Evolutionary conservation across 2,888 invertebrate genomes (phyloP).

Genomic region (Temnothorax unifasciatus): DNA sequence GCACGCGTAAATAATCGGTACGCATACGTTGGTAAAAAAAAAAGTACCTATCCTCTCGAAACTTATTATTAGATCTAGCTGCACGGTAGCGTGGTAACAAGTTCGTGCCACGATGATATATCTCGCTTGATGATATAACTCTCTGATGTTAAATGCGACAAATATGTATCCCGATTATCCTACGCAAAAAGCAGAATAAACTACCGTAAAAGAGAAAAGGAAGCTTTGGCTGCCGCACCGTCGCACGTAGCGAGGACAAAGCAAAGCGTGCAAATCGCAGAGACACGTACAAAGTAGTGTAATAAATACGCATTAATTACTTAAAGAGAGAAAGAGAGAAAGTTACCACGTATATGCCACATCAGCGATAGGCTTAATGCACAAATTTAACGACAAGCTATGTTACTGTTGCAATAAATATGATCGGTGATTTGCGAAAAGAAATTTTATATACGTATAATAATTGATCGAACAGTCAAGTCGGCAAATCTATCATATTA

Average conservation of each 20-base stretch:
- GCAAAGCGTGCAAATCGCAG: conserved; percentile 34
- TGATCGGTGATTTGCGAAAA: neutral
- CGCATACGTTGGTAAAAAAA: neutral
- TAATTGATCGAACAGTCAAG: conserved; percentile 20
- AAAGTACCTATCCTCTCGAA: neutral
- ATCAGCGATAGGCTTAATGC: conserved; percentile 1
- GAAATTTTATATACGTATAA: conserved; percentile 6
- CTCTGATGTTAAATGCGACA: conserved; percentile 47
- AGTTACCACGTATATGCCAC: neutral
- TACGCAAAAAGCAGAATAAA: conserved; percentile 30
- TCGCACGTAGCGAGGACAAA: conserved; percentile 19
- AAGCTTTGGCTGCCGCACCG: conserved; percentile 9
- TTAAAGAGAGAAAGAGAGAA: neutral
- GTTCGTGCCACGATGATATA: conserved; percentile 31
- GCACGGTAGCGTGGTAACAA: conserved; percentile 32
- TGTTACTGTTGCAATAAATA: neutral
- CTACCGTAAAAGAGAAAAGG: conserved; percentile 40
- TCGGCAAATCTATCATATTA: neutral
- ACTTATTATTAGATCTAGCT: conserved; percentile 37
- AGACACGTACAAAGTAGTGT: conserved; percentile 6
- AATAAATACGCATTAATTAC: conserved; percentile 34
- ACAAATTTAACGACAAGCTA: conserved; percentile 15
- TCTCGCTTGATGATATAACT: conserved; percentile 13
- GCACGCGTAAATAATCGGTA: conserved; percentile 62
- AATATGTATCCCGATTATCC: conserved; percentile 49